These are phyloP conservation scores for Troilus luridus DNA, from an alignment of 2,888 invertebrate genomes.

Conservation along the genomic window DNA sequence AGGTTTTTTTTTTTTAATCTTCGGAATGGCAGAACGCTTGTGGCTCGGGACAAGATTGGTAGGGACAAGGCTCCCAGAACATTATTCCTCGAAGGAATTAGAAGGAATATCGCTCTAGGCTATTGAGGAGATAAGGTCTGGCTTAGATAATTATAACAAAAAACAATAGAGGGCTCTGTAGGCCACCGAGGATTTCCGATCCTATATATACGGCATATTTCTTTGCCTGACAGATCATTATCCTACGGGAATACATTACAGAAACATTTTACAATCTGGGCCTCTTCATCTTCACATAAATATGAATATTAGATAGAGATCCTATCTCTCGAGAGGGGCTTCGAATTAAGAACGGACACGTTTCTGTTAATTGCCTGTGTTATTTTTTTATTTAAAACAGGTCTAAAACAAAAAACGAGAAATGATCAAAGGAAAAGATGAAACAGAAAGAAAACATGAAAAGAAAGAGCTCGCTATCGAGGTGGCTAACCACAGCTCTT, in stretches of 20 bases:
- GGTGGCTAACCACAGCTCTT: conserved; percentile 35
- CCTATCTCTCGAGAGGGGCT: conserved; percentile 13
- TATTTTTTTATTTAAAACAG: conserved; percentile 42
- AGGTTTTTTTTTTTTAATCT: background rate
- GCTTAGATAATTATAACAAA: conserved; percentile 49
- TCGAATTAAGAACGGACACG: conserved; percentile 58
- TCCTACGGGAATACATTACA: conserved; percentile 56
- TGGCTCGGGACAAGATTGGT: background rate
- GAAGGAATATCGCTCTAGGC: background rate
- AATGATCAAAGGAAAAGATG: conserved; percentile 36
- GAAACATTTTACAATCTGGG: conserved; percentile 54
- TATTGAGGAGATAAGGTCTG: background rate
- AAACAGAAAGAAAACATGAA: conserved; percentile 40
- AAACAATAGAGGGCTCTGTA: conserved; percentile 52
- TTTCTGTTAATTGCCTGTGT: conserved; percentile 55
- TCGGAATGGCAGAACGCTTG: background rate
- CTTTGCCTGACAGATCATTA: conserved; percentile 54
- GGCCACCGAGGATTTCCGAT: conserved; percentile 24
- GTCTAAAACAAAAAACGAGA: conserved; percentile 15
- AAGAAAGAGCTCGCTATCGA: background rate
- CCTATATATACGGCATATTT: conserved; percentile 13
- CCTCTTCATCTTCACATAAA: conserved; percentile 58
- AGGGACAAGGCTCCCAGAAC: background rate
- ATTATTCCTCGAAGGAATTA: background rate
- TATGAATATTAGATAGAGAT: conserved; percentile 58